Percentiles rank a stretch among this genome's conserved stretches.
Conservation (phyloP, 1,140 invertebrate species). For the Tetraneura akinire region DNA sequence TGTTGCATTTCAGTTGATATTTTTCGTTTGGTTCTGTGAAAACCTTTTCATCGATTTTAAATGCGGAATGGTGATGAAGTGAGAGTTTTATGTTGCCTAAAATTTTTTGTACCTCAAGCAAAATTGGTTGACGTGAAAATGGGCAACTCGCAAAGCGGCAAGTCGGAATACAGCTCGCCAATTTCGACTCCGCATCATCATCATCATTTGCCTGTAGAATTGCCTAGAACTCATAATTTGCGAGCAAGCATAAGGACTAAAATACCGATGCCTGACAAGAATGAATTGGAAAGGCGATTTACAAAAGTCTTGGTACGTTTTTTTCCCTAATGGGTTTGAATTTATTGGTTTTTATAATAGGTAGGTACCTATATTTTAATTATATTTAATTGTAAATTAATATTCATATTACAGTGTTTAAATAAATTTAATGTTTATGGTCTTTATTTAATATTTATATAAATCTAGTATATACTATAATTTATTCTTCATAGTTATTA, state of each 20-base stretch:
- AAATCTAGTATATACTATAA: too few species aligned
- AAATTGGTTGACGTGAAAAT: slow-evolving; percentile 50
- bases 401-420: too few species aligned
- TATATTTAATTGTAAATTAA: too few species aligned
- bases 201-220: slow-evolving; percentile 54
- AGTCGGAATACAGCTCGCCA: slow-evolving; percentile 53
- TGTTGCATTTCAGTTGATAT: slow-evolving; percentile 34
- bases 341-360: too few species aligned
- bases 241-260: slow-evolving; percentile 74
- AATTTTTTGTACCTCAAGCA: slow-evolving; percentile 42
- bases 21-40: neutral
- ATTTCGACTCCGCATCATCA: slow-evolving; percentile 36
- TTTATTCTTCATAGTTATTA: too few species aligned
- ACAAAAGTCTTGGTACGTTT: slow-evolving; percentile 90
- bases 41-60: slow-evolving; percentile 39
- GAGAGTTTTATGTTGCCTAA: slow-evolving; percentile 52
- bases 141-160: slow-evolving; percentile 54
- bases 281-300: slow-evolving; percentile 86
- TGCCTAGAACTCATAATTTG: slow-evolving; percentile 55
- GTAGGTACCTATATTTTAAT: too few species aligned
- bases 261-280: slow-evolving; percentile 79
- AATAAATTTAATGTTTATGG: too few species aligned
- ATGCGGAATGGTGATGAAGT: slow-evolving; percentile 53
- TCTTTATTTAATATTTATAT: too few species aligned
- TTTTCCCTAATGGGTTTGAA: neutral